Conservation (phyloP, 1,140 invertebrate species). For the Rhizoglyphus robini region DNA sequence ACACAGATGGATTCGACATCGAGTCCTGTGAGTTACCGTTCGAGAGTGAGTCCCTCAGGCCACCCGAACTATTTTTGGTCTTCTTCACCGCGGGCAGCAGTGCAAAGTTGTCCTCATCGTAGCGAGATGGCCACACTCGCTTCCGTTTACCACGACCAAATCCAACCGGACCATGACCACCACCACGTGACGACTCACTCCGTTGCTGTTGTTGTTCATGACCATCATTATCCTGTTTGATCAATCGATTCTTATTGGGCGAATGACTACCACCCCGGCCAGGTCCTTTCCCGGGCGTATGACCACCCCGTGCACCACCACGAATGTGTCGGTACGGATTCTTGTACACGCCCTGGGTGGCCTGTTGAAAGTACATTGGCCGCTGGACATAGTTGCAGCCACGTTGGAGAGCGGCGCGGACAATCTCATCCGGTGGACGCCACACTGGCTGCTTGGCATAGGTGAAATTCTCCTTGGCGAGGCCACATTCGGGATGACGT, state of each 20-base stretch:
- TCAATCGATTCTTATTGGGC: neutral
- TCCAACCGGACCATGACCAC: neutral
- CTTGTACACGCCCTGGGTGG: neutral
- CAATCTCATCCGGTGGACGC: constrained; percentile 19
- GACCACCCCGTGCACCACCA: neutral
- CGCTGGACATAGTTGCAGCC: constrained; percentile 4
- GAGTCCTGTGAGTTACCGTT: neutral
- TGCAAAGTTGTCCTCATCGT: constrained; percentile 20
- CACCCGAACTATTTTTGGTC: constrained; percentile 1
- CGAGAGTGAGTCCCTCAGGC: neutral
- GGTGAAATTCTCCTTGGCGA: constrained; percentile 22
- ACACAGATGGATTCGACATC: neutral
- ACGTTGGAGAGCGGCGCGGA: constrained; percentile 11
- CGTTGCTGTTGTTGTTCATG: too few species aligned
- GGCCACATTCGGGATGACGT: constrained; percentile 1
- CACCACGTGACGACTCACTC: too few species aligned
- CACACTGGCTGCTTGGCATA: constrained; percentile 21
- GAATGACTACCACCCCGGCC: neutral
- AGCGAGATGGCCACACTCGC: constrained; percentile 12
- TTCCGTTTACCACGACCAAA: constrained; percentile 18
- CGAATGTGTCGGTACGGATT: neutral
- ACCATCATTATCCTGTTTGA: neutral
- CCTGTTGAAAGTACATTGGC: neutral
- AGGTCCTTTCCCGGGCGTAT: neutral
- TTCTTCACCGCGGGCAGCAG: neutral